A percentile compares a stretch with the other conserved stretches of the same genome.
phyloP scores from a whole-genome alignment of 2,113 vertebrate genomes.

The Carassius carassius region DNA sequence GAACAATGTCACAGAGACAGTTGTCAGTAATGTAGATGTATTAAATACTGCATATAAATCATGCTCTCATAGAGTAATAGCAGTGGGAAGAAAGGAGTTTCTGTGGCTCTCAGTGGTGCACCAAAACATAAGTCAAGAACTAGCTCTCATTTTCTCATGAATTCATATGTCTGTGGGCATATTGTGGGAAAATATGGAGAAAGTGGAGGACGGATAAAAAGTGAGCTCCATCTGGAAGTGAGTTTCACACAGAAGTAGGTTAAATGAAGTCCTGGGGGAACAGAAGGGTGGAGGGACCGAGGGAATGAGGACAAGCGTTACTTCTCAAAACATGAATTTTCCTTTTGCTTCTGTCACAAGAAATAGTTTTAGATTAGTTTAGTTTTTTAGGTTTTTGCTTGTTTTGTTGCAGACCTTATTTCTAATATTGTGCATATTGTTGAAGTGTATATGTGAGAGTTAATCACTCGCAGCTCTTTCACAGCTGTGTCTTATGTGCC shows the following conservation, averaged over 20 bases:
- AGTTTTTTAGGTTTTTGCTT: not conserved
- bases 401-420: not conserved
- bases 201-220: conserved; percentile 35
- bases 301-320: not conserved
- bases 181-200: conserved; percentile 3
- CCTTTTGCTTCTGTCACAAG: not conserved
- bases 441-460: not conserved
- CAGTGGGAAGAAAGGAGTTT: not conserved
- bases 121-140: not conserved
- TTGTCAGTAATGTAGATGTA: not conserved
- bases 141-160: not conserved
- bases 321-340: conserved; percentile 1
- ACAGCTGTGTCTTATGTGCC: not conserved
- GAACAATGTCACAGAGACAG: too few species aligned
- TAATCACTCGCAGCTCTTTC: not conserved
- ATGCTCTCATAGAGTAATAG: not conserved
- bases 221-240: conserved; percentile 41
- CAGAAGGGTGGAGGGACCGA: not conserved
- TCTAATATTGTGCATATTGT: not conserved
- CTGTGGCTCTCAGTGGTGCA: not conserved
- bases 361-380: not conserved
- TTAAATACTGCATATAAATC: not conserved
- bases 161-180: not conserved
- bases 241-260: conserved; percentile 48
- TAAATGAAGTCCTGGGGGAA: conserved; percentile 42